Percentiles rank a stretch among this genome's conserved stretches.
Conservation (phyloP, 2,797 vertebrate genomes). For the Psittacula derbiana region DNA sequence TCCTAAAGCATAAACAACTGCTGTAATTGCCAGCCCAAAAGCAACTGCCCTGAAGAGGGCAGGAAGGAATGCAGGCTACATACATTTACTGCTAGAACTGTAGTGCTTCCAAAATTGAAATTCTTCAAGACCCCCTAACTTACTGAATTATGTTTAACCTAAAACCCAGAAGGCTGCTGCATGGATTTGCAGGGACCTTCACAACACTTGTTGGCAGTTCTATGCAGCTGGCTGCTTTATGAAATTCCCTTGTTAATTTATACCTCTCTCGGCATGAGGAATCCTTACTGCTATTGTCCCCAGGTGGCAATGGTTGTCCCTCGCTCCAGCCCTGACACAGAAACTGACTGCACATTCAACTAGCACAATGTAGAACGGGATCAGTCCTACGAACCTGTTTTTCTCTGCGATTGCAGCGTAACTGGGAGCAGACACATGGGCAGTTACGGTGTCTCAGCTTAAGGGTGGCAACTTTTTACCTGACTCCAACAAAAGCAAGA, state of each 20-base stretch:
- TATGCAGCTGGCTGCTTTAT: background rate
- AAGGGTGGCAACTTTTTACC: background rate
- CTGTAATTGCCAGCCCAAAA: background rate
- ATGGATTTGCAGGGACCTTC: background rate
- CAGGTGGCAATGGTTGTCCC: background rate
- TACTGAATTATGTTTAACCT: background rate
- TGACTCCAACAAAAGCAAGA: background rate
- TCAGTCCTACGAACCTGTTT: background rate
- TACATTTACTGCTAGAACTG: background rate
- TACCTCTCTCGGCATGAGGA: background rate
- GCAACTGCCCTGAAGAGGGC: fast-evolving
- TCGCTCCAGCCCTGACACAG: background rate
- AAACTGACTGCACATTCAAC: background rate
- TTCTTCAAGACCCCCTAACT: background rate
- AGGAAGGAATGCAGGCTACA: background rate
- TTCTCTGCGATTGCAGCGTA: background rate
- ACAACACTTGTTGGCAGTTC: background rate
- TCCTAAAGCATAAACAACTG: background rate
- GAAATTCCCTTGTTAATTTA: background rate
- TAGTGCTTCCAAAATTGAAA: background rate
- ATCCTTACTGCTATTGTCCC: background rate
- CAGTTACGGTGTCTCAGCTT: background rate
- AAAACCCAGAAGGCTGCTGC: background rate
- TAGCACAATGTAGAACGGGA: fast-evolving
- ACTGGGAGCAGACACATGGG: background rate